Evolutionary conservation across 2,888 invertebrate species (phyloP), one percentile per base, ranked within the genome.

Genomic region (Bugula neritina): DNA sequence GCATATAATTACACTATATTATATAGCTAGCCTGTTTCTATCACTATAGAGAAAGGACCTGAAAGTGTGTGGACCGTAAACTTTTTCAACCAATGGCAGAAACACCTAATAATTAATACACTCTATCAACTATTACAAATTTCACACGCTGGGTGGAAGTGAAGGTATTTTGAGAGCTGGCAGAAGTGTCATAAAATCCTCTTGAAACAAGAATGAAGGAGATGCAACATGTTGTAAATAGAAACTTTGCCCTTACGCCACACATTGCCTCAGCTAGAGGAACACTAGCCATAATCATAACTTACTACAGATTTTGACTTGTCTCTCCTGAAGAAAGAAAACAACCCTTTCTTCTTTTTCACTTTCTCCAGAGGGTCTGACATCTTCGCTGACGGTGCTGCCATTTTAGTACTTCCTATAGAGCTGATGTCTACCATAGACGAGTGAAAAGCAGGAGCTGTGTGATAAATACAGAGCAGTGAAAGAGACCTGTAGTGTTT

Each of bases 311-410:
- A 63, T 63, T 83, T 84, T 71, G 81, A 79, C 69, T 81, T 81
- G 73, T 79, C 80, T 69, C 71, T 52, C 23, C 72, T 75, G 69
- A 78, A 75, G 1, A 78, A 78, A 1, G 82, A 82, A 54, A 84
- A 79, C 73, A 84, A 80, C 21, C 83, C 80, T 71, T 79, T 78
- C 74, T 87, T 85, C 72, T 80, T 78, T 72, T 87, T 83, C 75
- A 88, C 88, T 76, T 88, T 87, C 77, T 88, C 87, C 73, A 87
- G 73, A 35, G 73, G 72, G 0, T 74, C 75, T 1, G 77, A 75
- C 75, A 76, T 77, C 73, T 76, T 75, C 27, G 70, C 57, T 69
- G 72, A 69, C 34, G 29, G 10, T 27, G 27, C n/a, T 25, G 63
- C 31, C 10, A 10, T 43, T 43, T 43, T 43, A 27, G 29, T 13